A percentile compares a stretch with the other conserved stretches of the same genome.
These are phyloP conservation scores for Drosophila eohydei DNA, from an alignment of 2,888 invertebrate genomes.

Conservation along the genomic window DNA sequence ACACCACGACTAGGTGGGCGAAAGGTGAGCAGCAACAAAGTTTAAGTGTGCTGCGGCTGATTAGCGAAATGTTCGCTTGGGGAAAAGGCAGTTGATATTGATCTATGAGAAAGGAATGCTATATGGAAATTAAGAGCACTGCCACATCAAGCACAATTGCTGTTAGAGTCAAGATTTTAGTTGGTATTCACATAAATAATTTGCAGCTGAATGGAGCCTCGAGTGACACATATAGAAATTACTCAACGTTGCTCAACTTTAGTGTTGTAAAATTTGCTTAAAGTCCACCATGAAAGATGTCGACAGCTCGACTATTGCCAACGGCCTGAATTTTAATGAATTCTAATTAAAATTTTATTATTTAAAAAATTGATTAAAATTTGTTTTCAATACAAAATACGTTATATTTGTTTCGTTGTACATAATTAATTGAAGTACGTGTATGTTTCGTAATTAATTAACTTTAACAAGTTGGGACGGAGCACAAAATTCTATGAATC, in stretches of 20 bases:
- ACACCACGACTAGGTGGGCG: background rate
- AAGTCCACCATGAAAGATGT: background rate
- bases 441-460: slow-evolving; percentile 50
- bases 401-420: background rate
- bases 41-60: slow-evolving; percentile 24
- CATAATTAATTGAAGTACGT: slow-evolving; percentile 3
- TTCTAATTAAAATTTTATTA: background rate
- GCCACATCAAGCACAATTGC: background rate
- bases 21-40: slow-evolving; percentile 4
- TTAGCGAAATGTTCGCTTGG: slow-evolving; percentile 9
- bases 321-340: background rate
- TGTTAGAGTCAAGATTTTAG: background rate
- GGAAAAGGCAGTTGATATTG: background rate
- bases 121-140: background rate
- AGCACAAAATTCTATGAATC: slow-evolving; percentile 29
- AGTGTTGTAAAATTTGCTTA: background rate
- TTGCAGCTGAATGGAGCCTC: background rate
- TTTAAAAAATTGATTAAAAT: background rate
- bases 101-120: background rate
- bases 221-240: background rate
- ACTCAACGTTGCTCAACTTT: background rate
- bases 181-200: background rate
- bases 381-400: background rate
- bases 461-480: slow-evolving; percentile 25
- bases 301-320: background rate